These are phyloP conservation scores for Ceratothoa steindachneri DNA, from an alignment of 2,888 invertebrate genomes.

Conservation along the genomic window DNA sequence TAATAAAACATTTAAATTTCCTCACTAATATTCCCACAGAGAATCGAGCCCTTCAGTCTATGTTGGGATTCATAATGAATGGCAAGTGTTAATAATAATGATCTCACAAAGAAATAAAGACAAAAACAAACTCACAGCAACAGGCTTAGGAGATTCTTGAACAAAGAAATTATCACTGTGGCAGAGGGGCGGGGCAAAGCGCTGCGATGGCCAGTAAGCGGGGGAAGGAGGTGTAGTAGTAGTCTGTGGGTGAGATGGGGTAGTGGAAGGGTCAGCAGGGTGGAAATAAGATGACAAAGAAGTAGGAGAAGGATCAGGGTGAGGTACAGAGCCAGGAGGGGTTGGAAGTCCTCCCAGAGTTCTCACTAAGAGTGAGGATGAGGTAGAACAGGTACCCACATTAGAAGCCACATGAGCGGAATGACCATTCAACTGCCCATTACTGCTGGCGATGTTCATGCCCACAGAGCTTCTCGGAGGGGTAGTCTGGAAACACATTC, in stretches of 20 bases:
- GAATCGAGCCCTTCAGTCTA: not conserved
- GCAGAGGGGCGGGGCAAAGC: slow-evolving; percentile 37
- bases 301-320: slow-evolving; percentile 39
- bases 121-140: slow-evolving; percentile 40
- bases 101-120: too few relatives aligned
- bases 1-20: too few relatives aligned
- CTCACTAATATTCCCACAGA: not conserved
- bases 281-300: not conserved
- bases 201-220: slow-evolving; percentile 37
- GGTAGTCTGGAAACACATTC: slow-evolving; percentile 32
- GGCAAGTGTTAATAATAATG: not conserved
- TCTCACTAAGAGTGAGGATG: slow-evolving; percentile 37
- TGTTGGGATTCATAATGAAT: not conserved
- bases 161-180: slow-evolving; percentile 44
- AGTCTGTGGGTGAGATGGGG: slow-evolving; percentile 27
- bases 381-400: slow-evolving; percentile 21
- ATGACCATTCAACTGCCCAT: slow-evolving; percentile 28
- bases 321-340: slow-evolving; percentile 24
- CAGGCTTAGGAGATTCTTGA: slow-evolving; percentile 38
- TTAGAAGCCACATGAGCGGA: slow-evolving; percentile 8
- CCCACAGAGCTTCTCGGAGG: slow-evolving; percentile 33
- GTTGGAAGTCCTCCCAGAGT: slow-evolving; percentile 30
- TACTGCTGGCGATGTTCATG: slow-evolving; percentile 28
- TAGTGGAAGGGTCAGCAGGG: slow-evolving; percentile 23
- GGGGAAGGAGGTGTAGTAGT: slow-evolving; percentile 26